Conservation (phyloP, 2,888 invertebrate genomes). For the Ethmia dodecea region DNA sequence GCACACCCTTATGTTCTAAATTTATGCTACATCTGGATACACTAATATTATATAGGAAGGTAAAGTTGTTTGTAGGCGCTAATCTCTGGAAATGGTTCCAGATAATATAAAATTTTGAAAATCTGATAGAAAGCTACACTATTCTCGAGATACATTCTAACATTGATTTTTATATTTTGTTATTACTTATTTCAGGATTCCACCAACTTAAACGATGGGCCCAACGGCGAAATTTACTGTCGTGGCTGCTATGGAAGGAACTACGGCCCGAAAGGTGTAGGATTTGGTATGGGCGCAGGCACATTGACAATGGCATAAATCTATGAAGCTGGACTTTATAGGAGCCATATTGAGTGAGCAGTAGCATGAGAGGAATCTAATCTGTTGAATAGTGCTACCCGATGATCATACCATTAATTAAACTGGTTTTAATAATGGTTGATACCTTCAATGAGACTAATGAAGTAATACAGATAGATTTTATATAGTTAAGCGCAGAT, state of each 20-base stretch:
- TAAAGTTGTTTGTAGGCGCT: too few species aligned
- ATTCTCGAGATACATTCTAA: too few species aligned
- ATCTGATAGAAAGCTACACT: too few species aligned
- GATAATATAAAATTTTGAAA: too few species aligned
- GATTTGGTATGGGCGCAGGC: slow-evolving; percentile 94
- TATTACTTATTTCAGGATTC: slow-evolving; percentile 80
- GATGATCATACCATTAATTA: slow-evolving; percentile 70
- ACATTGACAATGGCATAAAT: slow-evolving; percentile 90
- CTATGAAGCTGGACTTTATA: slow-evolving; percentile 71
- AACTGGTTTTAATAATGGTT: slow-evolving; percentile 76
- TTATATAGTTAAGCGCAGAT: slow-evolving; percentile 45
- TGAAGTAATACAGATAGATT: slow-evolving; percentile 38
- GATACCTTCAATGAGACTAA: slow-evolving; percentile 68
- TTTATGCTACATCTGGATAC: too few species aligned
- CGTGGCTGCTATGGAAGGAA: slow-evolving; percentile 92
- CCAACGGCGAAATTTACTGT: slow-evolving; percentile 96
- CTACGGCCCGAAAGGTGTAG: slow-evolving; percentile 93
- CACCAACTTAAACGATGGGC: slow-evolving; percentile 93
- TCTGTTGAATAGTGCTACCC: slow-evolving; percentile 55
- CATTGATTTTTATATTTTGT: too few species aligned
- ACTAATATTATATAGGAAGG: too few species aligned
- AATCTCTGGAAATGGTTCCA: too few species aligned
- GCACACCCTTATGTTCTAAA: too few species aligned
- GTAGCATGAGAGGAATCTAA: slow-evolving; percentile 68
- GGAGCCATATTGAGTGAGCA: slow-evolving; percentile 42